These are phyloP conservation scores for Galeopsomyia nigrocyanea DNA, from an alignment of 2,888 invertebrate genomes.

Conservation along the genomic window DNA sequence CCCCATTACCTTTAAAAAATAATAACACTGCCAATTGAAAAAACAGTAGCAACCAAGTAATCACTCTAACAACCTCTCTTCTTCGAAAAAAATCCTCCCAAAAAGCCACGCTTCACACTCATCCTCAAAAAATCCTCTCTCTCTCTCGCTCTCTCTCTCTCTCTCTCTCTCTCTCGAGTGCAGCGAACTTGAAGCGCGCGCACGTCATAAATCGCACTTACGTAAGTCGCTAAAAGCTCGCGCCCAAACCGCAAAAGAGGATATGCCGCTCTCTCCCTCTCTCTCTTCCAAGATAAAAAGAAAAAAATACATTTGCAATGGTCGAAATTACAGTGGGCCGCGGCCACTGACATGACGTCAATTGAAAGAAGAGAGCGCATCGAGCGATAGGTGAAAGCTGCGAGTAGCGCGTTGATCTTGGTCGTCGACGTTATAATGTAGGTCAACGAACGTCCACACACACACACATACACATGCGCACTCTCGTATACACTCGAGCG, in stretches of 20 bases:
- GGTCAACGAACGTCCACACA: constrained; percentile 55
- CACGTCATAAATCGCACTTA: neutral
- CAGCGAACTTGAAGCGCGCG: no score
- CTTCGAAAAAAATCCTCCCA: no score
- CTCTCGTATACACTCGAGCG: neutral
- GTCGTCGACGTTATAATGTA: constrained; percentile 48
- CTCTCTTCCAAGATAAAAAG: no score
- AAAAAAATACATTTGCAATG: constrained; percentile 10
- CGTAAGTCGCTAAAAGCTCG: constrained; percentile 15
- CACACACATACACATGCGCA: constrained; percentile 13
- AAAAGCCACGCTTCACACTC: no score
- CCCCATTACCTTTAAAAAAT: no score
- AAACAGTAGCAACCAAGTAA: no score
- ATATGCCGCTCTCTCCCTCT: neutral
- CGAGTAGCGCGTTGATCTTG: neutral
- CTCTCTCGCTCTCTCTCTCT: no score
- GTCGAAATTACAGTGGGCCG: neutral
- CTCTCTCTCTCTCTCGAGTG: no score
- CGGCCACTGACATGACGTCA: neutral
- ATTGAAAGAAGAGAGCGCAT: neutral
- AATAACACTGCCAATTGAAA: no score
- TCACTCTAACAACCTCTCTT: no score
- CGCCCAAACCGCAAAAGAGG: constrained; percentile 9
- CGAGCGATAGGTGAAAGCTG: neutral
- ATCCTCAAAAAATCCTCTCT: no score